phyloP scores from a whole-genome alignment of 2,113 vertebrate genomes.

The Calidris pugnax region DNA sequence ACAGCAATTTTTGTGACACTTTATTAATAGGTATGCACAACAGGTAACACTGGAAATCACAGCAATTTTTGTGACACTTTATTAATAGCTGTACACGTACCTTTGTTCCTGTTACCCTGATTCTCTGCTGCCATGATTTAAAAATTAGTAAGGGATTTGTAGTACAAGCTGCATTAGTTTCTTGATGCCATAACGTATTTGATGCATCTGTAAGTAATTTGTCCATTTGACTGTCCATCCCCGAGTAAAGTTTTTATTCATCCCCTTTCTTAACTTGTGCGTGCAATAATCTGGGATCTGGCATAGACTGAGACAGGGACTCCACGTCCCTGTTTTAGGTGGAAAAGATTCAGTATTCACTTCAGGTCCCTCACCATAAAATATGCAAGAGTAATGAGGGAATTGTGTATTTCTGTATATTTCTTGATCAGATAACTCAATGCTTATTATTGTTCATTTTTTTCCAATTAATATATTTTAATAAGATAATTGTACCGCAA shows the following conservation, averaged over 20 bases:
- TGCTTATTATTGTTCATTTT: background rate
- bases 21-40: background rate
- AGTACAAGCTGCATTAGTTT: background rate
- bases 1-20: background rate
- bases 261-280: background rate
- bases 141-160: background rate
- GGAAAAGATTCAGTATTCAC: background rate
- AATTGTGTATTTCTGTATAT: background rate
- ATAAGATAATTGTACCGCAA: background rate
- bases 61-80: background rate
- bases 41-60: background rate
- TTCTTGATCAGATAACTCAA: background rate
- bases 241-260: background rate
- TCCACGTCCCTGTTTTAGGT: background rate
- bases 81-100: background rate
- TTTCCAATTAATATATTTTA: background rate
- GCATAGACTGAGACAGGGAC: background rate
- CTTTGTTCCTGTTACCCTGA: background rate
- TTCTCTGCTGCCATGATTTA: background rate
- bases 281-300: background rate
- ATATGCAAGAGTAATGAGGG: background rate
- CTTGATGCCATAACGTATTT: background rate
- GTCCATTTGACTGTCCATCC: background rate
- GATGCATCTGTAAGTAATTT: background rate
- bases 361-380: background rate